Evolutionary conservation across 2,888 invertebrate species (phyloP), one percentile per base, ranked within the genome.

Genomic region (Cephus pulcher): DNA sequence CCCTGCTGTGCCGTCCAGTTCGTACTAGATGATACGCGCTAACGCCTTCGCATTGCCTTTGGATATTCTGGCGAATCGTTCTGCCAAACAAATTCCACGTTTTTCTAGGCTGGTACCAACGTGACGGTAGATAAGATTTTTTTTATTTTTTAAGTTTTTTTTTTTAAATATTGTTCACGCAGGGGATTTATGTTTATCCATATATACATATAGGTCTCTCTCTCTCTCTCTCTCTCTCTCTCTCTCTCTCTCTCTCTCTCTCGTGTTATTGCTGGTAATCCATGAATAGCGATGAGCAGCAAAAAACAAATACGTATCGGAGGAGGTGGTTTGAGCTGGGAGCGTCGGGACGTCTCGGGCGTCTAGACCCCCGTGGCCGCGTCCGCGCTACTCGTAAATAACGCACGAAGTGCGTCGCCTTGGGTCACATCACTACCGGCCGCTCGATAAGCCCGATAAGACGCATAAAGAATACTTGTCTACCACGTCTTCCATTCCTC

Each of bases 391-490:
- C 84, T 83, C 84, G 84, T 84, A 84, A 84, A 84, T 83, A 84
- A 84, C 80, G 79, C 75, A 12, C 76, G 79, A 82, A 82, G 77
- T 80, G 74, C 79, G 82, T 83, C 80, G 82, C 80, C 79, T 85
- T 79, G 83, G 83, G 85, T 85, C 86, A 84, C 87, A 87, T 89
- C 88, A 87, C 87, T 87, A 86, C 87, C 81, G 86, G 84, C 86
- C 85, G 84, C 82, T 88, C 86, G 89, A 89, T 89, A 89, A 89
- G 86, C 68, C 86, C 85, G 89, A 89, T 89, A 89, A 89, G 88
- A 73, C 84, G 84, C 83, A 89, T 89, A 89, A 89, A 89, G 89
- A 89, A 89, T 89, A 85, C 85, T 87, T 88, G 88, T 87, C 86
- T 86, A 83, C 84, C 84, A 80, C 83, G 84, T 82, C 82, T 82